These are phyloP conservation scores for Oryzias curvinotus DNA, from an alignment of 2,113 vertebrate species.

Conservation along the genomic window DNA sequence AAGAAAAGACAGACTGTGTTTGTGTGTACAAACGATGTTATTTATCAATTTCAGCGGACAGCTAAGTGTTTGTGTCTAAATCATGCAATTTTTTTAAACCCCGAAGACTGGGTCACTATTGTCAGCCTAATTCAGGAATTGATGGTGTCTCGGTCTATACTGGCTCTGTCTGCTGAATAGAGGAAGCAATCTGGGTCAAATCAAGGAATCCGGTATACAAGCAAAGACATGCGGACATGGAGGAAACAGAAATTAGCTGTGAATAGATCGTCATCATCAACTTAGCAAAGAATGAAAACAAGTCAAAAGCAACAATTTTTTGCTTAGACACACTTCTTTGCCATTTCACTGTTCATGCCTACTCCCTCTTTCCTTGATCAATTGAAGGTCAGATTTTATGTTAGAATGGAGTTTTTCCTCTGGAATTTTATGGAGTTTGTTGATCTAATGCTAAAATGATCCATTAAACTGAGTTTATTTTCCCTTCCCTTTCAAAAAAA, in stretches of 20 bases:
- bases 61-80: slow-evolving; percentile 16
- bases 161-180: slow-evolving; percentile 26
- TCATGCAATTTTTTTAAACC: slow-evolving; percentile 7
- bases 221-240: not conserved
- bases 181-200: slow-evolving; percentile 12
- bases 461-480: slow-evolving; percentile 35
- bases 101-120: not conserved
- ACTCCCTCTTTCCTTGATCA: not conserved
- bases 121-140: slow-evolving; percentile 27
- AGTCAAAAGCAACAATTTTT: not conserved
- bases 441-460: slow-evolving; percentile 31
- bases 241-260: not conserved
- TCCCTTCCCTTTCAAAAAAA: slow-evolving; percentile 7
- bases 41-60: slow-evolving; percentile 25
- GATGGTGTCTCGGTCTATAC: slow-evolving; percentile 12
- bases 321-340: too few species aligned
- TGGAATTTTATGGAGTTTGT: slow-evolving; percentile 10
- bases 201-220: slow-evolving; percentile 4
- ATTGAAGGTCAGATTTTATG: slow-evolving; percentile 8
- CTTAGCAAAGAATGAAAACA: slow-evolving; percentile 5
- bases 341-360: too few species aligned
- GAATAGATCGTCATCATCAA: not conserved
- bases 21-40: slow-evolving; percentile 28
- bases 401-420: not conserved
- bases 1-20: slow-evolving; percentile 24